Percentiles rank a stretch among this genome's conserved stretches.
phyloP scores from a whole-genome alignment of 2,797 vertebrate genomes.

The Mycteria americana region DNA sequence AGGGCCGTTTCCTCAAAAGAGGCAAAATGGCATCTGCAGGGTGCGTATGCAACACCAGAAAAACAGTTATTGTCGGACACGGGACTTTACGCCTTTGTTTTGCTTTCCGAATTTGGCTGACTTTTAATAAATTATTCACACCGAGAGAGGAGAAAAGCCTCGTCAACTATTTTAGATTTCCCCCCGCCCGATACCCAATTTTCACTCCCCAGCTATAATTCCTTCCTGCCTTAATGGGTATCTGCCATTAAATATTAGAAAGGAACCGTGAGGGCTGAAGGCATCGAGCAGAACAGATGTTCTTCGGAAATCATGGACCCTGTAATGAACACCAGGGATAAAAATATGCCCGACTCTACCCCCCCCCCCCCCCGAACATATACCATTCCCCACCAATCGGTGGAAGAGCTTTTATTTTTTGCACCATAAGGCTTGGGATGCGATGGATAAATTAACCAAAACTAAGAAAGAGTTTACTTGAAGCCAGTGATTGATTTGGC shows the following conservation, averaged over 20 bases:
- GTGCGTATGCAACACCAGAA: not conserved
- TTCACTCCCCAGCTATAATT: not conserved
- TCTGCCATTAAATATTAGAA: constrained; percentile 16
- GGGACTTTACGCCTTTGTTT: not conserved
- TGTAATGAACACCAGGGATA: constrained; percentile 3
- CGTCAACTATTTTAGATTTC: not conserved
- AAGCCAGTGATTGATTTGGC: not conserved
- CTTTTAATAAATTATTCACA: not conserved
- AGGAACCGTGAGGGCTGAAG: not conserved
- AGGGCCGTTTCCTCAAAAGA: not conserved
- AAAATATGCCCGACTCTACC: not conserved
- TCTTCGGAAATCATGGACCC: not conserved
- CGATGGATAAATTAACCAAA: not conserved
- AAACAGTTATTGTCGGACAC: not conserved
- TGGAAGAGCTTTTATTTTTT: not conserved
- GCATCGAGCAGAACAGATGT: constrained; percentile 11
- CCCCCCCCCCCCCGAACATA: not conserved
- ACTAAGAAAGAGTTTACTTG: not conserved
- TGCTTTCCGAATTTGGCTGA: not conserved
- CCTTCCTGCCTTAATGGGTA: not conserved
- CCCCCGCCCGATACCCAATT: accelerated
- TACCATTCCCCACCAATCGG: not conserved
- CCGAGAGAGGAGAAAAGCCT: not conserved
- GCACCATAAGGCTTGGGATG: not conserved
- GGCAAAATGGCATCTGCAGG: not conserved